phyloP scores from a whole-genome alignment of 2,797 vertebrate genomes.

The Liasis olivaceus region DNA sequence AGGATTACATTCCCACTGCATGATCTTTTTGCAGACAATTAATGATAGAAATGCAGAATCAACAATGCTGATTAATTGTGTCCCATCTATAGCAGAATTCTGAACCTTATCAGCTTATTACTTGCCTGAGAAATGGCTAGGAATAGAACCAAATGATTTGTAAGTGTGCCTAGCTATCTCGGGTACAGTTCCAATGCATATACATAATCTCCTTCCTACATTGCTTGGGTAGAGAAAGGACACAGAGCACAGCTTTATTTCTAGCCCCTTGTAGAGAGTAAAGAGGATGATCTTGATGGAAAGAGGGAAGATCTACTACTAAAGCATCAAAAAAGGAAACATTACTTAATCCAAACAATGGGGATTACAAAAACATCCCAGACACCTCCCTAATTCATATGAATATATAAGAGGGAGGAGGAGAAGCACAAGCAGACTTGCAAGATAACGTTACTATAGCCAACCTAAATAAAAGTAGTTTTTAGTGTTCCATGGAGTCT shows the following conservation, averaged over 20 bases:
- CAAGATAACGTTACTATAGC: neutral
- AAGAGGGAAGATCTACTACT: neutral
- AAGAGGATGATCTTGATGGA: neutral
- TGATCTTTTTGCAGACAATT: too few relatives aligned
- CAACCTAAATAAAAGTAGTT: neutral
- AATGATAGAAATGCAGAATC: too few relatives aligned
- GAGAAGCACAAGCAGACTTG: neutral
- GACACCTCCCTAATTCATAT: neutral
- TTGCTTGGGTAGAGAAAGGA: neutral
- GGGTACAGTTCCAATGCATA: neutral
- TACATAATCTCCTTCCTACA: neutral
- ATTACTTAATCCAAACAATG: neutral
- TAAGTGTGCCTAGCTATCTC: neutral
- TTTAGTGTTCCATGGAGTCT: neutral
- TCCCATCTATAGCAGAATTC: too few relatives aligned
- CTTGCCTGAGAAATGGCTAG: neutral
- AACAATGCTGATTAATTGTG: too few relatives aligned
- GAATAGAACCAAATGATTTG: neutral
- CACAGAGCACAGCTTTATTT: neutral
- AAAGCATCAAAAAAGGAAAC: neutral
- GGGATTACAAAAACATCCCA: neutral
- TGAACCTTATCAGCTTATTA: too few relatives aligned
- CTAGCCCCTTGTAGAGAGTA: neutral
- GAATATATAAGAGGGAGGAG: neutral
- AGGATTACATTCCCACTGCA: too few relatives aligned